These are phyloP conservation scores for Periophthalmus magnuspinnatus DNA, from an alignment of 2,797 vertebrate genomes.

Conservation along the genomic window DNA sequence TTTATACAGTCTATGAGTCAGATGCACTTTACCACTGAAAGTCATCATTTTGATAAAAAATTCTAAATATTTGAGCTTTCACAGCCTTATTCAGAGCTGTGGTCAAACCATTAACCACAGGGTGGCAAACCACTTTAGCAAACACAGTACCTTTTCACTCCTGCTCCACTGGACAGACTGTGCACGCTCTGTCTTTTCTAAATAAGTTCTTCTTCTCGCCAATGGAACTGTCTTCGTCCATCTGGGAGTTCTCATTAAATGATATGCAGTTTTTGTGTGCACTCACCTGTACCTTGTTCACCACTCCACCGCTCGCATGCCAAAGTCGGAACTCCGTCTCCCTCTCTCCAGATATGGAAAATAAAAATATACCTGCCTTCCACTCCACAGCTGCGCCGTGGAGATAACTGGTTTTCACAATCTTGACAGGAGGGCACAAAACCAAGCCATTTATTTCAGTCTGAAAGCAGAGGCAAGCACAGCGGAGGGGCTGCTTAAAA, in stretches of 20 bases:
- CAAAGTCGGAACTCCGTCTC: slow-evolving; percentile 32
- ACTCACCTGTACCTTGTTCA: slow-evolving; percentile 8
- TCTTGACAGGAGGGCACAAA: slow-evolving; percentile 22
- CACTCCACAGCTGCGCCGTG: slow-evolving; percentile 45
- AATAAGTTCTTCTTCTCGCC: background rate
- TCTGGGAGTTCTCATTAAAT: slow-evolving; percentile 15
- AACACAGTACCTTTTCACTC: background rate
- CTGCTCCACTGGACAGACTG: background rate
- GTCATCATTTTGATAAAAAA: no score
- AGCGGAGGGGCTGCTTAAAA: background rate
- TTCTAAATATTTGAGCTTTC: no score
- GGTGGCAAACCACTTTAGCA: background rate
- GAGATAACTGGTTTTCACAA: slow-evolving; percentile 52
- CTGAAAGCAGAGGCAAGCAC: background rate
- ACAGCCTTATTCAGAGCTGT: no score
- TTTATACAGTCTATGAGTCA: no score
- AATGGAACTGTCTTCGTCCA: background rate
- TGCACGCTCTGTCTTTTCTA: background rate
- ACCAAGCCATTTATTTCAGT: slow-evolving; percentile 46
- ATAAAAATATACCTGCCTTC: slow-evolving; percentile 47
- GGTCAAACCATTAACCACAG: no score
- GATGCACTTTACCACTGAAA: no score
- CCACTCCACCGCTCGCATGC: slow-evolving; percentile 32
- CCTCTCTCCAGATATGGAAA: slow-evolving; percentile 40
- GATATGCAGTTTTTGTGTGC: slow-evolving; percentile 24